Evolutionary conservation across 2,113 vertebrate species (phyloP), one percentile per base, ranked within the genome.

Genomic region (Antennarius striatus): DNA sequence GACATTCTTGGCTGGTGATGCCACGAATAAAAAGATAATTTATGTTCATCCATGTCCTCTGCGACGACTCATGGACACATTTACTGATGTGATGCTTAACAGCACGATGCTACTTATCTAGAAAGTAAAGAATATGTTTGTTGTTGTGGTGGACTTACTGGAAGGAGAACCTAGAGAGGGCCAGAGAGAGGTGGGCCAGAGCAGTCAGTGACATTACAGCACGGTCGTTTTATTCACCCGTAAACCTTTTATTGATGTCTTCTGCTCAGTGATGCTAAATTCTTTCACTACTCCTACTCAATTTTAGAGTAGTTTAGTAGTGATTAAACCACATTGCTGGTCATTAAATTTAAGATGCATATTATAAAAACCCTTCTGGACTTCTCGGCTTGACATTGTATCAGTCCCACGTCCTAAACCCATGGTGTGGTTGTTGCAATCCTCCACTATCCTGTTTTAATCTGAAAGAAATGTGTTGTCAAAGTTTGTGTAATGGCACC

Each of bases 241-340:
- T 42, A 7, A 61, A 22, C 14, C n/a, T 42, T 22, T 48, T 14
- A 52, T 52, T 3, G 13, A 46, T 45, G 50, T 40, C 55, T 29
- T 46, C 30, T 39, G 48, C 14, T 58, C 10, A 40, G 14, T 22
- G 50, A 28, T 45, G 11, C 16, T 54, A n/a, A 36, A 36, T 36
- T 40, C 11, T 50, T 46, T 56, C 12, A 68, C 51, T 30, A 40
- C 60, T n/a, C 68, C 54, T 8, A 49, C 7, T 8, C 16, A 7
- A 39, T 65, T 57, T 52, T 22, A 49, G 40, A 48, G 30, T n/a
- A 30, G 17, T 36, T 36, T 2, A 47, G 7, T 12, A 12, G 9
- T 54, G 12, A 59, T 43, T 58, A 9, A 48, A 68, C 9, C 54
- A 14, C 55, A 47, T 15, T n/a, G 11, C 39, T 14, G 2, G 12